These are phyloP conservation scores for Guaruba guarouba DNA, from an alignment of 2,113 vertebrate genomes.

Conservation along the genomic window DNA sequence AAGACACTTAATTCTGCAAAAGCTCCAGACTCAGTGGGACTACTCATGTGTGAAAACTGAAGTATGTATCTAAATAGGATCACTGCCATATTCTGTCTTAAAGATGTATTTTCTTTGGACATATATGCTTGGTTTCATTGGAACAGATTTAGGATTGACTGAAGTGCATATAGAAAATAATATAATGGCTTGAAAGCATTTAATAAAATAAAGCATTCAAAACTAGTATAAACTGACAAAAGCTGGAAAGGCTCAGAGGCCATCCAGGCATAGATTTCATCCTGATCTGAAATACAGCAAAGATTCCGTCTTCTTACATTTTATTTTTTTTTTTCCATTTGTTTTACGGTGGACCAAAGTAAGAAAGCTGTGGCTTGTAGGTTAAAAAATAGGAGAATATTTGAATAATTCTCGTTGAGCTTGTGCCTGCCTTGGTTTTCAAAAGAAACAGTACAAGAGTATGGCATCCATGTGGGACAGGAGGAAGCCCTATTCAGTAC, in stretches of 20 bases:
- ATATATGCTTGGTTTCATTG: neutral
- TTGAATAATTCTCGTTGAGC: neutral
- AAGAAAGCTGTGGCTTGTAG: neutral
- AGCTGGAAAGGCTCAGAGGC: neutral
- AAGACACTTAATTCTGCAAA: neutral
- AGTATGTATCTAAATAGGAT: neutral
- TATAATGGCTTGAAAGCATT: neutral
- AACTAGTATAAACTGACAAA: neutral
- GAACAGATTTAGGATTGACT: neutral
- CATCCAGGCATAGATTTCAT: neutral
- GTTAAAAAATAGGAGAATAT: neutral
- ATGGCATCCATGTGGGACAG: neutral
- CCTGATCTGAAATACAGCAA: neutral
- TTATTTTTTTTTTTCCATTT: neutral
- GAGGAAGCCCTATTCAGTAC: neutral
- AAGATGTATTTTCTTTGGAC: constrained; percentile 13
- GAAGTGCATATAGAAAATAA: neutral
- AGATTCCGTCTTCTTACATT: neutral
- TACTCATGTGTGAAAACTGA: neutral
- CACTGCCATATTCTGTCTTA: neutral
- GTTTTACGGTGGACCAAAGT: neutral
- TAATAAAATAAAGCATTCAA: neutral
- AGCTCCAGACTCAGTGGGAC: neutral
- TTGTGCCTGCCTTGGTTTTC: neutral
- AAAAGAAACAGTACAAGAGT: neutral